A percentile compares a stretch with the other conserved stretches of the same genome.
Conservation (phyloP, 2,797 vertebrate species). For the Helicolenus hilgendorfi region DNA sequence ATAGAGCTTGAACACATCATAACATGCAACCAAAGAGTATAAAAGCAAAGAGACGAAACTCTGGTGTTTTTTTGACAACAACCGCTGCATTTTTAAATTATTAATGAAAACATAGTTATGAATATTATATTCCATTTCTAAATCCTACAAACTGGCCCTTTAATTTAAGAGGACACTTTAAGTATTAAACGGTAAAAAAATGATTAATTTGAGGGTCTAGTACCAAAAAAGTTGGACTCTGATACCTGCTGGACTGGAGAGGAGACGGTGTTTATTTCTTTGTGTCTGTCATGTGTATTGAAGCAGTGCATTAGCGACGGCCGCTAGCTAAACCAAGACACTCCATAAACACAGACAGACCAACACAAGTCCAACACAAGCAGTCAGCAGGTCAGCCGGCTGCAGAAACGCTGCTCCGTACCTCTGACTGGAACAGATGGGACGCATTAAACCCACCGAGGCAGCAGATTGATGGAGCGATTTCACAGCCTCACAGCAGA, state of each 20-base stretch:
- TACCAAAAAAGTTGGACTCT: not conserved
- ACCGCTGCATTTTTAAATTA: not conserved
- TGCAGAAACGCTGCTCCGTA: constrained; percentile 27
- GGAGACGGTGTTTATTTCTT: constrained; percentile 27
- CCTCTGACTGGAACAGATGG: constrained; percentile 43
- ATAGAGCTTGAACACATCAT: not conserved
- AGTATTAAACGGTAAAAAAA: not conserved
- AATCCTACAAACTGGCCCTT: too few species aligned
- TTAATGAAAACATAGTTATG: not conserved
- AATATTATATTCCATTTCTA: not conserved
- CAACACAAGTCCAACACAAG: constrained; percentile 66
- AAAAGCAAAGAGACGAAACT: too few species aligned
- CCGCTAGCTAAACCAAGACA: constrained; percentile 47
- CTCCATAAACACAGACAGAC: constrained; percentile 66
- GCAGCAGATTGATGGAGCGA: constrained; percentile 39
- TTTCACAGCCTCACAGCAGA: not conserved
- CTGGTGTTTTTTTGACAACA: too few species aligned
- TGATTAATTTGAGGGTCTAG: too few species aligned
- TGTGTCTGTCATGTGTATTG: constrained; percentile 21
- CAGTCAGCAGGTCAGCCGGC: constrained; percentile 59
- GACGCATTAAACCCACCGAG: constrained; percentile 46
- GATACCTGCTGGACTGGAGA: not conserved
- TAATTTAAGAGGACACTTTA: not conserved
- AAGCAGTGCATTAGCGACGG: constrained; percentile 1
- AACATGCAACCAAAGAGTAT: not conserved